Conservation (phyloP, 2,888 invertebrate genomes). For the Thysanoteuthis rhombus region DNA sequence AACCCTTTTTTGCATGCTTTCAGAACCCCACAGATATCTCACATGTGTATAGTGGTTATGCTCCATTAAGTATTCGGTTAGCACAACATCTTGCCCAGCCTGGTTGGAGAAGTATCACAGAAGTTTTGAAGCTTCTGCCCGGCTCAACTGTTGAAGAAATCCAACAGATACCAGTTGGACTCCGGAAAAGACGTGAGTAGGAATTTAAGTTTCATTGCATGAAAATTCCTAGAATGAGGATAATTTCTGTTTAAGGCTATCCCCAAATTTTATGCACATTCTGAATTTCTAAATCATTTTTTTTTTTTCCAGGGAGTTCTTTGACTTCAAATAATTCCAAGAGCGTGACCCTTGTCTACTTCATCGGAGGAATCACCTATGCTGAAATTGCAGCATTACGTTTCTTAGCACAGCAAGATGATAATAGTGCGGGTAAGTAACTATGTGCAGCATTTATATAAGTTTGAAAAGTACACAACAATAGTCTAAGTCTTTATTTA, state of each 20-base stretch:
- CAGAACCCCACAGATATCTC: conserved; percentile 84
- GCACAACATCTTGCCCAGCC: conserved; percentile 69
- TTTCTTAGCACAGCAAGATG: conserved; percentile 73
- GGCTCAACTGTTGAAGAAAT: conserved; percentile 75
- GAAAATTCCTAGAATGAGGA: no score
- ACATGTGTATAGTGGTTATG: conserved; percentile 90
- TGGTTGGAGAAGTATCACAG: conserved; percentile 78
- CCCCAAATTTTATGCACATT: no score
- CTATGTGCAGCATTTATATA: no score
- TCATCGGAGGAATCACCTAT: conserved; percentile 96
- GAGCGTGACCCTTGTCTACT: conserved; percentile 86
- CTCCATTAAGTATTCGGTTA: conserved; percentile 88
- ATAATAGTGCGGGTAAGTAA: conserved; percentile 65
- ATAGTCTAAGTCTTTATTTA: no score
- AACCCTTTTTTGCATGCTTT: conserved; percentile 34
- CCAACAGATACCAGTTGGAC: conserved; percentile 68
- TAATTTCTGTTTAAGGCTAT: no score
- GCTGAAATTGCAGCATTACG: conserved; percentile 81
- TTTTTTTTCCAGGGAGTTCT: conserved; percentile 62
- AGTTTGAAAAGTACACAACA: no score
- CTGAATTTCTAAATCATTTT: not conserved
- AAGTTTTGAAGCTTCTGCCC: conserved; percentile 82
- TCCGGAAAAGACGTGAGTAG: conserved; percentile 66
- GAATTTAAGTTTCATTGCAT: not conserved
- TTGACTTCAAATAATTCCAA: conserved; percentile 67